Conservation (phyloP, 2,888 invertebrate species). For the Caradrina kadenii region DNA sequence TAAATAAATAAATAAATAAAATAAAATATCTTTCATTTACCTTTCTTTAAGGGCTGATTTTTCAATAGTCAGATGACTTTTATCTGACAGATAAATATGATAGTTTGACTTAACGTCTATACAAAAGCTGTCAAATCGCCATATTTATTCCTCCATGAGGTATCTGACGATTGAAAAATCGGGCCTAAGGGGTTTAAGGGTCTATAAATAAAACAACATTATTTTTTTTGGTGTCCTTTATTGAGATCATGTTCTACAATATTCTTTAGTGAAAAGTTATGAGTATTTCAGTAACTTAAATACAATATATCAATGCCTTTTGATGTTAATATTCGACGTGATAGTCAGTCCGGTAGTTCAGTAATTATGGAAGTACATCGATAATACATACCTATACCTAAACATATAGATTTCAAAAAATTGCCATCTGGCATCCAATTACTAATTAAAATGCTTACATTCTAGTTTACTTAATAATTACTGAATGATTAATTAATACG, state of each 20-base stretch:
- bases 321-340: background rate
- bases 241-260: conserved; percentile 35
- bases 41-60: too few relatives aligned
- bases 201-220: conserved; percentile 9
- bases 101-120: too few relatives aligned
- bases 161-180: too few relatives aligned
- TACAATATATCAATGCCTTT: background rate
- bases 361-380: conserved; percentile 8
- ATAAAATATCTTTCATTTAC: too few relatives aligned
- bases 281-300: conserved; percentile 8
- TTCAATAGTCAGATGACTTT: too few relatives aligned
- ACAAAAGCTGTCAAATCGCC: too few relatives aligned
- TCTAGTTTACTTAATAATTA: background rate
- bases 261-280: background rate
- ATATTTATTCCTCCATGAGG: too few relatives aligned
- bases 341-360: conserved; percentile 14
- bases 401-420: conserved; percentile 21
- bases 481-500: conserved; percentile 17
- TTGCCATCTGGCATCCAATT: conserved; percentile 8
- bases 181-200: too few relatives aligned
- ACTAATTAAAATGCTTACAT: conserved; percentile 10
- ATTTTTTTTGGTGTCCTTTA: conserved; percentile 23
- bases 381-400: background rate
- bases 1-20: too few relatives aligned
- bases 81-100: too few relatives aligned